A percentile compares a stretch with the other conserved stretches of the same genome.
Conservation (phyloP, 2,113 vertebrate species). For the Heptranchias perlo region DNA sequence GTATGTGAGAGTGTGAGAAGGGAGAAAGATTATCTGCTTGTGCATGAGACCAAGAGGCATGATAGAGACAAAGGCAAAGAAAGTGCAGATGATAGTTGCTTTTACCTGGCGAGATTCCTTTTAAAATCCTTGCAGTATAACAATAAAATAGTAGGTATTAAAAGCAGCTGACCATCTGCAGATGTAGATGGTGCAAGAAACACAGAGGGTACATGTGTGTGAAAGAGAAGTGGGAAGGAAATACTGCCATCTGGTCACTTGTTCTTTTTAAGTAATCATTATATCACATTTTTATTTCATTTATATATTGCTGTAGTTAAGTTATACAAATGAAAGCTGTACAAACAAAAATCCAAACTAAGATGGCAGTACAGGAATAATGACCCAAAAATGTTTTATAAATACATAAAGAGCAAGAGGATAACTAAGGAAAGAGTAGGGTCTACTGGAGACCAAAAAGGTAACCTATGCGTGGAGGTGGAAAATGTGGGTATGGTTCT, state of each 20-base stretch:
- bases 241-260: background rate
- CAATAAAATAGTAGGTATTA: background rate
- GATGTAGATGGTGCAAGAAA: slow-evolving; percentile 15
- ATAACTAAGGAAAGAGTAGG: too few relatives aligned
- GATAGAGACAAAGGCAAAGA: background rate
- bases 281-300: background rate
- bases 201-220: background rate
- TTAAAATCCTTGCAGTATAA: background rate
- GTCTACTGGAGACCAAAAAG: too few relatives aligned
- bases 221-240: background rate
- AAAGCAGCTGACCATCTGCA: background rate
- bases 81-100: background rate
- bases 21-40: background rate
- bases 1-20: background rate
- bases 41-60: background rate
- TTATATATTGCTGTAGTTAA: background rate
- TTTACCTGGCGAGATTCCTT: background rate
- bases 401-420: too few relatives aligned
- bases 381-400: too few relatives aligned
- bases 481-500: too few relatives aligned
- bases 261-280: background rate
- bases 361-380: background rate
- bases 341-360: background rate
- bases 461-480: too few relatives aligned
- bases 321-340: background rate